Evolutionary conservation across 2,113 vertebrate species (phyloP).

Genomic region (Chauna torquata): DNA sequence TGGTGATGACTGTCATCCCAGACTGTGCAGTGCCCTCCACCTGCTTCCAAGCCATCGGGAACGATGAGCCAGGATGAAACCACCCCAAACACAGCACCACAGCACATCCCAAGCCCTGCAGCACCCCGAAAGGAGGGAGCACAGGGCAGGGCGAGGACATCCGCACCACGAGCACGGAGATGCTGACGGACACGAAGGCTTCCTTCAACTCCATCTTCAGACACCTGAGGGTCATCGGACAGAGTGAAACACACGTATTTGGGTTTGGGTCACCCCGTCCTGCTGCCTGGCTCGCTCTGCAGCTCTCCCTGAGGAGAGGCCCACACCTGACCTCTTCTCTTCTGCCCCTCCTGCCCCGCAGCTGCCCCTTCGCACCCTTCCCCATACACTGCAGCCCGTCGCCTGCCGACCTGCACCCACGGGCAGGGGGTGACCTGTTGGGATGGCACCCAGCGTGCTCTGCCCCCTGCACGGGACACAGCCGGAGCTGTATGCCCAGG

Average conservation of each 20-base stretch:
- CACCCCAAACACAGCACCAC: accelerated
- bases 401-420: too few relatives aligned
- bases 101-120: background rate
- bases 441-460: too few relatives aligned
- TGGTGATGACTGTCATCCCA: conserved; percentile 60
- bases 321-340: background rate
- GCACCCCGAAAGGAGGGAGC: background rate
- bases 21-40: background rate
- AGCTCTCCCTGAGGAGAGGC: background rate
- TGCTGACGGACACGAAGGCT: background rate
- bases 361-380: background rate
- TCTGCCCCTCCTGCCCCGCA: background rate
- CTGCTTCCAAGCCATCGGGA: background rate
- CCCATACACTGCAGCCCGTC: background rate
- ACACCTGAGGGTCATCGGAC: accelerated
- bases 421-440: background rate
- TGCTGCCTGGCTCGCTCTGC: background rate
- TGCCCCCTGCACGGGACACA: too few relatives aligned
- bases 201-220: background rate
- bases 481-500: too few relatives aligned
- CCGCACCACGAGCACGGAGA: background rate
- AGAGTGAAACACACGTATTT: accelerated
- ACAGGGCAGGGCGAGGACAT: background rate
- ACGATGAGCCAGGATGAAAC: background rate
- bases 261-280: accelerated